Percentiles rank a stretch among this genome's conserved stretches.
These are phyloP conservation scores for Thymelicus lineola DNA, from an alignment of 2,888 invertebrate genomes.

Conservation along the genomic window DNA sequence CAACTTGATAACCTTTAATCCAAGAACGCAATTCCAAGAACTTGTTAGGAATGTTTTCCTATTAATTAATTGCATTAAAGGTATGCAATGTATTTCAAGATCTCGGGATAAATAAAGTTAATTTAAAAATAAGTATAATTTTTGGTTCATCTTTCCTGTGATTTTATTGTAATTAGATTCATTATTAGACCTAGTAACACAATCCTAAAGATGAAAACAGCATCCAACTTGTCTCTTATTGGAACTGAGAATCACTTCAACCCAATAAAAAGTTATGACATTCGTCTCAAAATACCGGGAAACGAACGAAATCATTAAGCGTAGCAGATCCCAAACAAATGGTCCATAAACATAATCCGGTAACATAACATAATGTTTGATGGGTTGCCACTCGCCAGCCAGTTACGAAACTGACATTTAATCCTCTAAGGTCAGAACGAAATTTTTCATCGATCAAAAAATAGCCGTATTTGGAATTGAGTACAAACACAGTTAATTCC, in stretches of 20 bases:
- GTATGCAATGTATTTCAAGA: not conserved
- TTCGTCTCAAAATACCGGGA: conserved; percentile 59
- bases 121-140: too few species aligned
- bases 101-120: too few species aligned
- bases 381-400: conserved; percentile 56
- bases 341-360: conserved; percentile 78
- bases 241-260: conserved; percentile 43
- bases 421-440: conserved; percentile 12
- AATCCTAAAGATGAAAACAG: conserved; percentile 4
- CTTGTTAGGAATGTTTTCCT: not conserved
- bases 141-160: too few species aligned
- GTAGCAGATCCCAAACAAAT: conserved; percentile 78
- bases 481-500: conserved; percentile 20
- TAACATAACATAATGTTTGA: conserved; percentile 78
- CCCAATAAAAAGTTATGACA: conserved; percentile 61
- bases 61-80: not conserved
- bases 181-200: too few species aligned
- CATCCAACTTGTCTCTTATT: conserved; percentile 42
- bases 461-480: not conserved
- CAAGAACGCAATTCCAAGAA: not conserved
- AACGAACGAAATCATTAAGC: conserved; percentile 73
- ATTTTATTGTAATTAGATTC: too few species aligned
- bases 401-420: conserved; percentile 61
- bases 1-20: conserved; percentile 43
- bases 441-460: conserved; percentile 10